Percentiles rank a stretch among this genome's conserved stretches.
Conservation (phyloP, 2,888 invertebrate species). For the Nephrotoma flavescens region DNA sequence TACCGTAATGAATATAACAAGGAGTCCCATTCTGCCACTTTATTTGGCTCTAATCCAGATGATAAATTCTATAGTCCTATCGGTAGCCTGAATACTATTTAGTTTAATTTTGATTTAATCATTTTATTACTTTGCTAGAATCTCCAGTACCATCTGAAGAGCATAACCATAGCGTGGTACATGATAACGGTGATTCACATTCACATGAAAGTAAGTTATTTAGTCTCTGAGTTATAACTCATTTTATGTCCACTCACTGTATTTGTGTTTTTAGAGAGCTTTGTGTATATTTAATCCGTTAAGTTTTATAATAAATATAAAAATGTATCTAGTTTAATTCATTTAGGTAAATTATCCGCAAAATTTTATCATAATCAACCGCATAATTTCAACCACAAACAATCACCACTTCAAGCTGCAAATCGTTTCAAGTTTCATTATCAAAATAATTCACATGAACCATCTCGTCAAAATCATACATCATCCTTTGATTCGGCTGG, state of each 20-base stretch:
- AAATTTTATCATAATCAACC: neutral
- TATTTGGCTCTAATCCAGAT: neutral
- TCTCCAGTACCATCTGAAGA: neutral
- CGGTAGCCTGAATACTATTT: neutral
- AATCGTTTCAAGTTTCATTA: neutral
- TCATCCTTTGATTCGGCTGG: neutral
- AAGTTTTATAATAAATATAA: neutral
- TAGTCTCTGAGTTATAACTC: neutral
- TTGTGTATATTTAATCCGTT: neutral
- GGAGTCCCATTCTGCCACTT: neutral
- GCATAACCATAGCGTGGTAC: neutral
- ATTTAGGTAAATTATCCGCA: neutral
- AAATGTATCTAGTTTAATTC: neutral
- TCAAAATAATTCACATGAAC: neutral
- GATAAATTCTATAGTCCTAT: conserved; percentile 4
- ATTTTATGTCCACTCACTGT: neutral
- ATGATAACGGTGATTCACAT: neutral
- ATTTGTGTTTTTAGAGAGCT: neutral
- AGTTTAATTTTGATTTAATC: neutral
- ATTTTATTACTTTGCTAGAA: neutral
- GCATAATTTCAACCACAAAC: neutral
- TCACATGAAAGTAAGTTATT: neutral
- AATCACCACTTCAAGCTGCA: neutral
- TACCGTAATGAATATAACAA: neutral
- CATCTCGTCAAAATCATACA: neutral